A percentile compares a stretch with the other conserved stretches of the same genome.
Evolutionary conservation across 2,888 invertebrate genomes (phyloP).

Genomic region (Ectemnius lituratus): DNA sequence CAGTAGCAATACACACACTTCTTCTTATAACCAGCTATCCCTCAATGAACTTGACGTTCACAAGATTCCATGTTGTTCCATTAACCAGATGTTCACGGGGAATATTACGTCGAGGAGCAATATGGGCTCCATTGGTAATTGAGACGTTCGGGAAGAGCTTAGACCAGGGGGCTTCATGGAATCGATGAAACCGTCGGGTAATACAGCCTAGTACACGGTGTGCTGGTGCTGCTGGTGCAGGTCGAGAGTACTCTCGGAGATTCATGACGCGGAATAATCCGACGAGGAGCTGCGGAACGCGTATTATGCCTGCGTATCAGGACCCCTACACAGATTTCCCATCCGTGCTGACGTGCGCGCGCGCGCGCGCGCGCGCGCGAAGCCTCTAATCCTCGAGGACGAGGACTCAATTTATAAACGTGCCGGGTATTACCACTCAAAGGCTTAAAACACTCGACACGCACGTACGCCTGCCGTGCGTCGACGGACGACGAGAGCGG

Average conservation of each 20-base stretch:
- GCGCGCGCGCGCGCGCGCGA: too few species aligned
- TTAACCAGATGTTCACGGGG: not conserved
- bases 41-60: too few species aligned
- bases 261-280: conserved; percentile 70
- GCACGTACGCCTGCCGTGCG: conserved; percentile 46
- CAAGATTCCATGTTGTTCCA: too few species aligned
- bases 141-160: conserved; percentile 17
- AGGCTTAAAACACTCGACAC: conserved; percentile 70
- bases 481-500: conserved; percentile 10
- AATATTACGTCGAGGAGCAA: conserved; percentile 5
- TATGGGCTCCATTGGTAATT: conserved; percentile 11
- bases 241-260: conserved; percentile 51
- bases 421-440: conserved; percentile 67
- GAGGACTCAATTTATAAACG: conserved; percentile 74
- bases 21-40: too few species aligned
- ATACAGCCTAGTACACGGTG: not conserved
- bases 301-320: conserved; percentile 50
- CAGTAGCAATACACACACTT: not conserved
- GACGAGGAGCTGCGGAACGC: conserved; percentile 57
- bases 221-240: conserved; percentile 8
- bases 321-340: conserved; percentile 66
- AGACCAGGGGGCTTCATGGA: conserved; percentile 7
- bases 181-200: conserved; percentile 40
- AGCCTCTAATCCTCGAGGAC: conserved; percentile 67
- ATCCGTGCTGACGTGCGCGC: conserved; percentile 46